Conservation (phyloP, 2,888 invertebrate genomes). For the Dryocosmus kuriphilus region DNA sequence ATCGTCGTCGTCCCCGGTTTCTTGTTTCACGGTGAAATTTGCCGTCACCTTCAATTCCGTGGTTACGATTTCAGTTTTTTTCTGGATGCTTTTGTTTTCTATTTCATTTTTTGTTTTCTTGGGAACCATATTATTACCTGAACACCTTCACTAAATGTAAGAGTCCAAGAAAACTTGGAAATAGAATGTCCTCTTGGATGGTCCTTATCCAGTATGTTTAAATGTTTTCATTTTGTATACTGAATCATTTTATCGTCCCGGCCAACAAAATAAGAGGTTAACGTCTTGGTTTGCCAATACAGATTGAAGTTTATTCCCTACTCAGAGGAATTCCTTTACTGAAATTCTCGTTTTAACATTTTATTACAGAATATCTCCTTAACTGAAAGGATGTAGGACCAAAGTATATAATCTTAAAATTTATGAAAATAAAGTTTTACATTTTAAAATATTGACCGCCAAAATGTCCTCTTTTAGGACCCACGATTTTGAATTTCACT, state of each 20-base stretch:
- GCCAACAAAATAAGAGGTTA: constrained; percentile 36
- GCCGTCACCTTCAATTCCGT: constrained; percentile 33
- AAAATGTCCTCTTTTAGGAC: too few relatives aligned
- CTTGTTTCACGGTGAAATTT: constrained; percentile 31
- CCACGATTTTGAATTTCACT: too few relatives aligned
- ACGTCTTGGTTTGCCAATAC: constrained; percentile 27
- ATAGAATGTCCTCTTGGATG: constrained; percentile 22
- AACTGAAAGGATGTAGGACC: not conserved
- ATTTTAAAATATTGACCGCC: too few relatives aligned
- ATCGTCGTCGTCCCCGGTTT: constrained; percentile 17
- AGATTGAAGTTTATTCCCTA: constrained; percentile 23
- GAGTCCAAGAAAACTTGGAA: constrained; percentile 36
- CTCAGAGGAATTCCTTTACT: constrained; percentile 29
- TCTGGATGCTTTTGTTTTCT: not conserved
- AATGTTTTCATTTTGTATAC: constrained; percentile 36
- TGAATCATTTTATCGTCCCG: constrained; percentile 30
- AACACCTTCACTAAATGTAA: constrained; percentile 26
- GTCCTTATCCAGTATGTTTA: constrained; percentile 16
- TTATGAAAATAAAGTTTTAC: constrained; percentile 4
- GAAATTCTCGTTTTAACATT: constrained; percentile 11
- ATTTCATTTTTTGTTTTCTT: constrained; percentile 10
- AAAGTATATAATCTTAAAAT: not conserved
- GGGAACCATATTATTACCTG: constrained; percentile 25
- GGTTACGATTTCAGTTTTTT: constrained; percentile 22
- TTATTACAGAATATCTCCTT: constrained; percentile 19